Percentiles rank a stretch among this genome's conserved stretches.
Conservation (phyloP, 2,797 vertebrate genomes). For the Netta rufina region DNA sequence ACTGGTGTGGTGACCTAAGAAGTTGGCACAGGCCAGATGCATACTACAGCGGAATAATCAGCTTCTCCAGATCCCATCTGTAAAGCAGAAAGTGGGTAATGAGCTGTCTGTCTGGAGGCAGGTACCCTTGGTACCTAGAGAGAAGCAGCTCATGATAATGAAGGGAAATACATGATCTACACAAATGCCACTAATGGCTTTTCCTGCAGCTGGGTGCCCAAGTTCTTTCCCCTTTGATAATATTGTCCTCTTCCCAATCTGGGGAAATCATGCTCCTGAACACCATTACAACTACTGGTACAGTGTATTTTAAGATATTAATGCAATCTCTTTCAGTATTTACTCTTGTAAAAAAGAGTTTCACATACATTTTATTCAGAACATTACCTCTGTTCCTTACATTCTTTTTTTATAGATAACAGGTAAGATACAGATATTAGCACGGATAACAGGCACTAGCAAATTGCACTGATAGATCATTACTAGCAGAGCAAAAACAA, state of each 20-base stretch:
- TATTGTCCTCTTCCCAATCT: background rate
- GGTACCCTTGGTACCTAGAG: background rate
- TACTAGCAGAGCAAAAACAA: background rate
- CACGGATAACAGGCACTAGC: background rate
- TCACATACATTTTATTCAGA: background rate
- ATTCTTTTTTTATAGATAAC: background rate
- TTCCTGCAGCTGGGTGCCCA: background rate
- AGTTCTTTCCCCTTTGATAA: background rate
- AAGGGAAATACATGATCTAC: background rate
- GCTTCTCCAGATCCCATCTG: background rate
- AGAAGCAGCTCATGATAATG: background rate
- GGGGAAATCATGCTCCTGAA: background rate
- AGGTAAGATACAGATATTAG: background rate
- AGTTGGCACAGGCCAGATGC: background rate
- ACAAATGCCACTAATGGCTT: background rate
- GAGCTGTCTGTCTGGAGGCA: background rate
- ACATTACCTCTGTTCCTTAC: background rate
- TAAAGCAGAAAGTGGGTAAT: background rate
- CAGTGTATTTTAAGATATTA: background rate
- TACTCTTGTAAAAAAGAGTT: background rate
- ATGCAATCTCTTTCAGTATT: background rate
- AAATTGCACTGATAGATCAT: background rate
- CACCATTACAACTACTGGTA: background rate
- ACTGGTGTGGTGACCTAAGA: background rate
- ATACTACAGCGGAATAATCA: background rate